Base-by-base conservation (phyloP, 2,113 vertebrate genomes). In the Talpa occidentalis region DNA sequence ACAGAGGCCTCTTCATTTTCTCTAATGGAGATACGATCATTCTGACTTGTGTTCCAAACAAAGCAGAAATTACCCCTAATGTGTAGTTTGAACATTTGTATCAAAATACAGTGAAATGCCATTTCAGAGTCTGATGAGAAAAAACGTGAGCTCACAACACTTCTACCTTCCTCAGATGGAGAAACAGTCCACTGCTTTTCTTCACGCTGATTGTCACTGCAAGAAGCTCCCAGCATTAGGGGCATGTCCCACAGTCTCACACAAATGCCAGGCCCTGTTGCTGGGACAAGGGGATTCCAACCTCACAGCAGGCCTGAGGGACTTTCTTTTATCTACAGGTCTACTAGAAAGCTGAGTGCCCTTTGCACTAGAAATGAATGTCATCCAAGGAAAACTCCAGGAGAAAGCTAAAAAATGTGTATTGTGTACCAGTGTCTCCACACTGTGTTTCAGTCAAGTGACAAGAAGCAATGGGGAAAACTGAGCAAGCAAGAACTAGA, bases 401-500 rank as follows among this genome's bases (percentile, higher is more conserved):
- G 79, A 89, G 37, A 87, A 97, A 93, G 86, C 74, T 93, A 95
- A 97, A 81, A 90, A 79, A 52, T 64, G 88, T 76, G 82, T 93
- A 66, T 47, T 66, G 54, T 86, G 74, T 26, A 64, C 30, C 12
- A 12, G 72, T 77, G 22, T 87, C 32, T 91, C 66, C 70, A 64
- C 47, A 59, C n/a, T 78, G 59, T 88, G 69, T 56, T 94, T 81
- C 87, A 87, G 54, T 78, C 67, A 74, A 73, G 60, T 73, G 60
- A 90, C 47, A 90, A 95, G 44, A 67, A 92, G 40, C 77, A 94
- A 49, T 66, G 28, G 49, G 52, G 52, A 74, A 83, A 85, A 91
- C 37, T 67, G 35, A 93, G 42, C 10, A 21, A 91, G 72, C 6
- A 76, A 74, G 4, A 42, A 6, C 47, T 37, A 42, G 49, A 83